Base-by-base conservation (phyloP, 1,140 invertebrate genomes). In the Camponotus vicinus region DNA sequence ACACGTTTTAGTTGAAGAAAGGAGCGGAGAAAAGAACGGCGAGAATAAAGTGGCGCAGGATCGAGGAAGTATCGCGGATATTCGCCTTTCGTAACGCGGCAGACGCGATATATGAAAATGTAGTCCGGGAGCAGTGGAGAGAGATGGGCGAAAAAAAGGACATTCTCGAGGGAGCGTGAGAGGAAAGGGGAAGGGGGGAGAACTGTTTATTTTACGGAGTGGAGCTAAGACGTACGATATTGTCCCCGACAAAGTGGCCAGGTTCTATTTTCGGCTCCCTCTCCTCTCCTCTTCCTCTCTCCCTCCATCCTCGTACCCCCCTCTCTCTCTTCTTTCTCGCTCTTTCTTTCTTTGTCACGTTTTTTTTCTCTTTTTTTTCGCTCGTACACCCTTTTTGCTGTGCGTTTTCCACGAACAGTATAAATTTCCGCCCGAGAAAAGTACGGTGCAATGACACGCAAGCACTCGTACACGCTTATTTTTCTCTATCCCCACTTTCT, bases 361-460 rank as follows among this genome's bases (percentile, higher is more conserved):
- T 45, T 40, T 55, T 13, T 55, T 21, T 11, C 34, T 11, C 18
- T 21, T 32, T 27, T 77, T 59, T 73, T 78, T 73, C 45, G 42
- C 52, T 66, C 52, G 0, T 57, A 42, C 9, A 5, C 42, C 6
- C 37, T 27, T 52, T 21, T 64, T 4, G 27, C 64, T 52, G 37
- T 21, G 15, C 70, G 79, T 66, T 87, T 80, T 90, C 85, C 52
- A 27, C 73, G 73, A 87, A 89, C 73, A 70, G 82, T 52, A 89
- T 90, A 90, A 90, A 91, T 92, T 92, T 78, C 83, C 64, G 55
- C 34, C 11, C 69, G 45, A 82, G 71, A 90, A 49, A 52, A 86
- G 87, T 90, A 90, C 87, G 76, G 73, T 73, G 52, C 76, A 90
- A 88, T 90, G 82, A 90, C 89, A 90, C 88, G 88, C 89, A 86